Conservation (phyloP, 2,113 vertebrate genomes). For the Bufo bufo region DNA sequence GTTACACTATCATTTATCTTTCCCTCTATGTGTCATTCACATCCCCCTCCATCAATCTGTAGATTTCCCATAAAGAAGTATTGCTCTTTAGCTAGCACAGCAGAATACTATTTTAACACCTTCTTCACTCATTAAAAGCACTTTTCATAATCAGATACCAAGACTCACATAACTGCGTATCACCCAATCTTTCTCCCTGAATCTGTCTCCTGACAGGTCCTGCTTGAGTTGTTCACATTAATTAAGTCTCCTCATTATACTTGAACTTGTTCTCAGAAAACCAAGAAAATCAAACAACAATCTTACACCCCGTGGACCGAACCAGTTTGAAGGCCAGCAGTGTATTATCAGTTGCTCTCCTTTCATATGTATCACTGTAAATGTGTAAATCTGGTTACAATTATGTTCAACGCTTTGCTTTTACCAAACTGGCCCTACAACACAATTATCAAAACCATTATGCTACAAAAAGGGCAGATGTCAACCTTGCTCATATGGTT, state of each 20-base stretch:
- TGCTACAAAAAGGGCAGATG: too few species aligned
- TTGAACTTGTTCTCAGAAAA: constrained; percentile 17
- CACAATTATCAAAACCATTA: background rate
- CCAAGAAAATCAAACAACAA: background rate
- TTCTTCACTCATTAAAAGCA: constrained; percentile 38
- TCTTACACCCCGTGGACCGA: background rate
- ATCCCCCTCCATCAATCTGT: constrained; percentile 35
- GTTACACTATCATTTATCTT: constrained; percentile 37
- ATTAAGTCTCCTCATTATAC: constrained; percentile 55
- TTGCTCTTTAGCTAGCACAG: background rate
- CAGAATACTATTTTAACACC: constrained; percentile 32
- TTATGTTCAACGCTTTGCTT: background rate
- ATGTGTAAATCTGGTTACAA: background rate
- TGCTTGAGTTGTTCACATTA: constrained; percentile 47
- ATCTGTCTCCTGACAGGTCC: constrained; percentile 28
- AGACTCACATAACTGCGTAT: constrained; percentile 11
- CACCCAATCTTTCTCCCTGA: background rate
- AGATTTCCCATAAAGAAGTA: constrained; percentile 42
- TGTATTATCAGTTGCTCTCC: background rate
- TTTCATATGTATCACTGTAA: background rate
- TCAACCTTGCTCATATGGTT: too few species aligned
- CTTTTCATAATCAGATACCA: constrained; percentile 26
- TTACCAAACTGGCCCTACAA: background rate
- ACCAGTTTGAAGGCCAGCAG: background rate
- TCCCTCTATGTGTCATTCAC: constrained; percentile 31